phyloP scores from a whole-genome alignment of 2,888 invertebrate species.

The Idaea dimidiata region DNA sequence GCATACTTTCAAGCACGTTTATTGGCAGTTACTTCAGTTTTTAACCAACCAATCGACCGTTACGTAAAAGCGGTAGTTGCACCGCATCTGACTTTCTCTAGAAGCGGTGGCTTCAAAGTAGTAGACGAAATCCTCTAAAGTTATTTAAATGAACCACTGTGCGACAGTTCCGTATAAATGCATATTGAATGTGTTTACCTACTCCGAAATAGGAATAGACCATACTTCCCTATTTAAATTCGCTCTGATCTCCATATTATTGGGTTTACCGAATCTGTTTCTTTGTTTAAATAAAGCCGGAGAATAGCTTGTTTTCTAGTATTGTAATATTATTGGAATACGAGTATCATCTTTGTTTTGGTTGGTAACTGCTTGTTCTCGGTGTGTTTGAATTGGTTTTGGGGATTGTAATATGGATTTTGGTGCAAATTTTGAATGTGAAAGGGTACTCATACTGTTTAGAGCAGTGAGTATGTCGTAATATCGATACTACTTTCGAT shows the following conservation, averaged over 20 bases:
- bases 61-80: no score
- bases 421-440: no score
- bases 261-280: constrained; percentile 47
- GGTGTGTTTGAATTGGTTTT: constrained; percentile 2
- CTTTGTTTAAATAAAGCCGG: constrained; percentile 36
- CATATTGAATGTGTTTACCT: constrained; percentile 78
- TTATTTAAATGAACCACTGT: constrained; percentile 71
- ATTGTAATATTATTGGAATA: constrained; percentile 3
- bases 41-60: no score
- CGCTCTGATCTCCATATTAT: constrained; percentile 71
- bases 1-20: no score
- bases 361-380: constrained; percentile 9
- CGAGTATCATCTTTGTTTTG: constrained; percentile 21
- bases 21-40: no score
- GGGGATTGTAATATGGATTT: neutral
- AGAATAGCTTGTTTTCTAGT: constrained; percentile 15
- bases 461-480: no score
- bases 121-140: constrained; percentile 54
- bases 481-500: no score
- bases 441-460: no score
- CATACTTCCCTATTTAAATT: constrained; percentile 72
- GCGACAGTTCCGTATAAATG: constrained; percentile 70
- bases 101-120: constrained; percentile 2
- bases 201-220: constrained; percentile 64
- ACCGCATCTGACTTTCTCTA: neutral